These are phyloP conservation scores for Nasonovia ribisnigri DNA, from an alignment of 2,888 invertebrate species.

Conservation along the genomic window DNA sequence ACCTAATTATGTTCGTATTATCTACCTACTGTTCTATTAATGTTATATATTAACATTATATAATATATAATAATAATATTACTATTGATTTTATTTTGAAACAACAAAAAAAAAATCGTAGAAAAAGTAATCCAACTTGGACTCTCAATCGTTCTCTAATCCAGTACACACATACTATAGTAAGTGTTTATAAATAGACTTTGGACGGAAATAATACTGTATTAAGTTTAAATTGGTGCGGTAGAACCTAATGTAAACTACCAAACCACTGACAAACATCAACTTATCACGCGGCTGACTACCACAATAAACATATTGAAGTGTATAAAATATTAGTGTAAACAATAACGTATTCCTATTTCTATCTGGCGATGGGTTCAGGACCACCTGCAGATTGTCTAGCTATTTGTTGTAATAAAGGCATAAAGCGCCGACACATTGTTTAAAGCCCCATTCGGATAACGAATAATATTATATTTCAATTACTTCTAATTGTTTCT, in stretches of 20 bases:
- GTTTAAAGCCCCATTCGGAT: not conserved
- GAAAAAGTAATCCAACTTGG: not conserved
- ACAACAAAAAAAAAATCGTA: not conserved
- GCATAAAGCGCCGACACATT: not conserved
- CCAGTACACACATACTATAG: not conserved
- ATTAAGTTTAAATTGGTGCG: not conserved
- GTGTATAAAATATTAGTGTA: not conserved
- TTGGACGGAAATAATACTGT: not conserved
- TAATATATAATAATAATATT: not conserved
- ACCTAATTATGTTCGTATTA: not conserved
- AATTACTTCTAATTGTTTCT: not conserved
- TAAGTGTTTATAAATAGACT: constrained; percentile 5
- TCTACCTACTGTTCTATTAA: not conserved
- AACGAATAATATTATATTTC: not conserved
- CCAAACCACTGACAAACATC: not conserved
- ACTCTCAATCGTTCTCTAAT: not conserved
- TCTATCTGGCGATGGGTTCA: not conserved
- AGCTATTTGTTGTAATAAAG: not conserved
- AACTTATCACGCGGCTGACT: not conserved
- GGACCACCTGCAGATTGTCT: not conserved
- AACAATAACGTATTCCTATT: not conserved
- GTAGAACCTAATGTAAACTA: constrained; percentile 11
- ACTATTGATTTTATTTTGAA: not conserved
- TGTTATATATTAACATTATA: not conserved
- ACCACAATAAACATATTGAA: not conserved